Evolutionary conservation across 1,140 invertebrate species (phyloP), one percentile per base, ranked within the genome.

Genomic region (Anthonomus grandis): DNA sequence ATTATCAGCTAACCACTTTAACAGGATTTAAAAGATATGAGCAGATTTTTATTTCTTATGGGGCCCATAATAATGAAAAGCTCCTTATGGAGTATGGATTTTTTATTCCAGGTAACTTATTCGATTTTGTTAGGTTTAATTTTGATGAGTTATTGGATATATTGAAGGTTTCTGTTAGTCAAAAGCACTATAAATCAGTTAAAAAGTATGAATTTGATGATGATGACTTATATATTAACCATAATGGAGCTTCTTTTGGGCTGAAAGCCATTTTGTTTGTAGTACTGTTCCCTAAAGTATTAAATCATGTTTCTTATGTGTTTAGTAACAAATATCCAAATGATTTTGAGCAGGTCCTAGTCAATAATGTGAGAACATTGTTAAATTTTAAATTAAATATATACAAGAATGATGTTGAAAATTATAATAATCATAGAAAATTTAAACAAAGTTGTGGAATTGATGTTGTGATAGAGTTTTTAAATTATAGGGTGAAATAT

Each of bases 1-100:
- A 64, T 24, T 85, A 83, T 73, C 72, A 78, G 59, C 79, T 86
- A 27, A 65, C 65, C 53, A 79, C 82, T 1, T 59, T 70, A 23
- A 70, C 62, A 24, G 53, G 65, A 3, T 80, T 80, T 53, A 61
- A 71, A 18, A 75, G 77, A 58, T 76, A 79, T 61, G 71, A 80
- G 12, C 83, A 90, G 75, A 78, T 89, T 48, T 90, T 86, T 66
- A 89, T 91, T 38, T 86, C 81, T 58, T 91, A 91, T 69, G 88
- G 88, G 2, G 67, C 79, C 8, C 82, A 90, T 68, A 75, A 81
- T 49, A 91, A 86, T 74, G 60, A 76, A 1, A 83, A 83, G 62
- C 73, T 91, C 2, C 79, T 86, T 45, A 66, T 81, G 0, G 85
- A 91, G 56, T 91, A 91, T 72, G 89, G 89, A 0, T 91, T 91